phyloP scores from a whole-genome alignment of 2,797 vertebrate species.

The Halcyon smyrnensis region DNA sequence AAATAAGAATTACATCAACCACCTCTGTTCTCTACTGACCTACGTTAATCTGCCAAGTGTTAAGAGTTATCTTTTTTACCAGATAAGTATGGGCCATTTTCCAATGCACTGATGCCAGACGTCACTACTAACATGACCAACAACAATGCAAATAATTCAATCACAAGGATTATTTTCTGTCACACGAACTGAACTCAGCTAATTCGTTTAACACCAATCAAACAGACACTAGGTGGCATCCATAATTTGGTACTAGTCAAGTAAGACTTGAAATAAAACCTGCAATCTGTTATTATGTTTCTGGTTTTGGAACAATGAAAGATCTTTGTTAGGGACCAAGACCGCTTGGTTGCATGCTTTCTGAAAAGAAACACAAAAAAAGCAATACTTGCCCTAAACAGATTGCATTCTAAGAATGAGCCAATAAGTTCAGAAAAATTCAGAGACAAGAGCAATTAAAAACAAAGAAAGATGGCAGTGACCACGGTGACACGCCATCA shows the following conservation, averaged over 20 bases:
- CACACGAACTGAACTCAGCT: not conserved
- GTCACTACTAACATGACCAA: not conserved
- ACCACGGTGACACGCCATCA: fast-evolving
- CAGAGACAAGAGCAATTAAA: not conserved
- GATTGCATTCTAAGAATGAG: not conserved
- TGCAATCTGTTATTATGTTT: not conserved
- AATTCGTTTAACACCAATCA: not conserved
- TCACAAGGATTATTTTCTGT: not conserved
- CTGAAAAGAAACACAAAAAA: not conserved
- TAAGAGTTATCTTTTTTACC: not conserved
- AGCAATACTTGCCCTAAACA: not conserved
- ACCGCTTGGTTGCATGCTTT: not conserved
- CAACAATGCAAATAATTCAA: not conserved
- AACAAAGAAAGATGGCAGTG: not conserved
- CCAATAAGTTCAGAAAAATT: not conserved
- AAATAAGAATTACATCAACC: not conserved
- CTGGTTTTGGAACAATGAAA: not conserved
- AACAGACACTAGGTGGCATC: not conserved
- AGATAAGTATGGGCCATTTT: not conserved
- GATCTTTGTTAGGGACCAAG: not conserved
- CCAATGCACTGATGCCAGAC: not conserved
- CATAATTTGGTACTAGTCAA: not conserved
- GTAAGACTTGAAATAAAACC: not conserved
- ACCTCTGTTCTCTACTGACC: not conserved
- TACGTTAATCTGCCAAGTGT: not conserved